A percentile compares a stretch with the other conserved stretches of the same genome.
Conservation (phyloP, 2,797 vertebrate species). For the Ptychobarbus kaznakovi region DNA sequence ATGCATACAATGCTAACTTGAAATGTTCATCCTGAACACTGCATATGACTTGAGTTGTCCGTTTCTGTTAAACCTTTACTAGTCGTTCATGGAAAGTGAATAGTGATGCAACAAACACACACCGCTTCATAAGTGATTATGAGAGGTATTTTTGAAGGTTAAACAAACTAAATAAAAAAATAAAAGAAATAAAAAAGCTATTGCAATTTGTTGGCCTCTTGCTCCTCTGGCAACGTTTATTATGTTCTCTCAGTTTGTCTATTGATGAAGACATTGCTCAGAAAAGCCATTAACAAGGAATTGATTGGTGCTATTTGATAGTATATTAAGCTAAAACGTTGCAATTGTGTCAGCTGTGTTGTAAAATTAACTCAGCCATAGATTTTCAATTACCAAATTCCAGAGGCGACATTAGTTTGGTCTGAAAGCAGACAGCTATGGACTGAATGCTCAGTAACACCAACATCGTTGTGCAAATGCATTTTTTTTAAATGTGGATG, state of each 20-base stretch:
- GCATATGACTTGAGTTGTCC: background rate
- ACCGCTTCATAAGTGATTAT: background rate
- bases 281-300: conserved; percentile 70
- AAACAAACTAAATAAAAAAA: background rate
- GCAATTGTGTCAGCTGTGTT: conserved; percentile 72
- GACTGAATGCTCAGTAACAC: conserved; percentile 64
- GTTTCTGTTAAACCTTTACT: background rate
- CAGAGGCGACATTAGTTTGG: conserved; percentile 75
- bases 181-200: background rate
- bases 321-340: conserved; percentile 73
- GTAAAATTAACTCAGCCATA: conserved; percentile 79
- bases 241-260: conserved; percentile 30
- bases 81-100: background rate
- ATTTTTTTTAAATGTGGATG: conserved; percentile 52
- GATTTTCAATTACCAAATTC: conserved; percentile 82
- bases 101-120: background rate
- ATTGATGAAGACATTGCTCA: conserved; percentile 63
- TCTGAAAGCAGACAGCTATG: conserved; percentile 75
- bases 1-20: conserved; percentile 64
- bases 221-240: background rate
- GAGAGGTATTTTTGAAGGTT: background rate
- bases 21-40: conserved; percentile 43
- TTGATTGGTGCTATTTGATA: conserved; percentile 74
- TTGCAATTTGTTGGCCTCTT: background rate
- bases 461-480: conserved; percentile 67